Conservation (phyloP, 2,888 invertebrate genomes). For the Hipparchia sbordonii region DNA sequence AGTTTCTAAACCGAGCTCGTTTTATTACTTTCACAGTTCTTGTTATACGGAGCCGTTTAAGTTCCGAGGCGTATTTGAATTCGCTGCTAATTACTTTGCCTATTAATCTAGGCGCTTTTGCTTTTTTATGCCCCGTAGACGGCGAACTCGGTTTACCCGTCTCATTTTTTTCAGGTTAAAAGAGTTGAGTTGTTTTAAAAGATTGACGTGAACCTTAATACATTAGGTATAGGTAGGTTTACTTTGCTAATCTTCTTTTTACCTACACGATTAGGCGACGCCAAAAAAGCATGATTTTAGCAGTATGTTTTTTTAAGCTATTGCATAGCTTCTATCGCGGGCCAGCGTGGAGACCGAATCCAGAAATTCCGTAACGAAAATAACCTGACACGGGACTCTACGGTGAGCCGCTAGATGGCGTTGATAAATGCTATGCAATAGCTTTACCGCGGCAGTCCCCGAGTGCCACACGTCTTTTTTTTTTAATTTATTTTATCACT, state of each 20-base stretch:
- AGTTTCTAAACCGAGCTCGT: conserved; percentile 17
- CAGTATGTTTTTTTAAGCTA: too few relatives aligned
- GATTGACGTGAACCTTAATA: background rate
- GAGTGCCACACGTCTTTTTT: too few relatives aligned
- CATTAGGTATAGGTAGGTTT: background rate
- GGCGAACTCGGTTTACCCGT: conserved; percentile 9
- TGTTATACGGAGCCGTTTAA: conserved; percentile 21
- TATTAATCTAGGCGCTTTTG: conserved; percentile 45
- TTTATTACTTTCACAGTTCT: conserved; percentile 16
- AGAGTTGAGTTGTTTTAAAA: background rate
- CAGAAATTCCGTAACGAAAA: too few relatives aligned
- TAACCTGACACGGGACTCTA: too few relatives aligned
- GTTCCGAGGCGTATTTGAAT: conserved; percentile 25
- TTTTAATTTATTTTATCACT: too few relatives aligned
- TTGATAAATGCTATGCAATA: too few relatives aligned
- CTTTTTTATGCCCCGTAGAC: conserved; percentile 10
- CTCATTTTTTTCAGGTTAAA: conserved; percentile 4
- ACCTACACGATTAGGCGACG: too few relatives aligned
- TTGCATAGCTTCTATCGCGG: too few relatives aligned
- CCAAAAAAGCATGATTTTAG: too few relatives aligned
- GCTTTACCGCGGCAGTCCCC: too few relatives aligned
- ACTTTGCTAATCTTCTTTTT: background rate
- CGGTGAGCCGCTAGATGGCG: too few relatives aligned
- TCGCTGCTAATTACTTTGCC: conserved; percentile 50
- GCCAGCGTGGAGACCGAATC: too few relatives aligned